Conservation (phyloP, 1,140 invertebrate species). For the Hydropsyche tenuis region DNA sequence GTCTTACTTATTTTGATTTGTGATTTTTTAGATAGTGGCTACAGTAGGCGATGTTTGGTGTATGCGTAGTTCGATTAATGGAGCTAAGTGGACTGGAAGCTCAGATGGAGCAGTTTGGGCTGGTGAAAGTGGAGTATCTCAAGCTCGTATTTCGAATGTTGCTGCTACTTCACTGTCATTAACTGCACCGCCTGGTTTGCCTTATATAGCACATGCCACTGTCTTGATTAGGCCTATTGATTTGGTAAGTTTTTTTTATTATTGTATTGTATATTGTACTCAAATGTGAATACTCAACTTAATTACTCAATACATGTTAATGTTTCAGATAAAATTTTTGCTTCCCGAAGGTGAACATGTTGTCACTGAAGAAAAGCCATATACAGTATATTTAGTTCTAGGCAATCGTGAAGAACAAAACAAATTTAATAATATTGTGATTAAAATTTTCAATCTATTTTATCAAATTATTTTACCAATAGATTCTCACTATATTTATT, state of each 20-base stretch:
- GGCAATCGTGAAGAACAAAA: conserved; percentile 41
- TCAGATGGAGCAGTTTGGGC: conserved; percentile 30
- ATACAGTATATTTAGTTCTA: conserved; percentile 34
- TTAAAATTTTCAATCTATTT: conserved; percentile 14
- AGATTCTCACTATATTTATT: too few species aligned
- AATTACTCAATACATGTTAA: conserved; percentile 9
- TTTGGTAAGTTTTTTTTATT: conserved; percentile 21
- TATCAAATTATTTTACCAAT: neutral
- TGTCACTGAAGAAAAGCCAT: conserved; percentile 43
- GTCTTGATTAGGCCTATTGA: conserved; percentile 38
- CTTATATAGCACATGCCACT: conserved; percentile 25
- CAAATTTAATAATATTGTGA: conserved; percentile 45
- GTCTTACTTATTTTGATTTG: neutral
- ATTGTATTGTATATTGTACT: too few species aligned
- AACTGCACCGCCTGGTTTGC: neutral
- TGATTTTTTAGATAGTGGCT: conserved; percentile 31
- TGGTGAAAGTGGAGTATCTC: conserved; percentile 23
- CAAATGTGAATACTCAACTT: too few species aligned
- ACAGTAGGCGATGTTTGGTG: conserved; percentile 49
- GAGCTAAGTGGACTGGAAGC: conserved; percentile 23
- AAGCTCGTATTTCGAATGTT: conserved; percentile 33
- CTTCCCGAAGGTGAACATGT: conserved; percentile 20
- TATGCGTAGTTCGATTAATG: conserved; percentile 33
- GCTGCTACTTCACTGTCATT: conserved; percentile 32
- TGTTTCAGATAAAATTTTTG: conserved; percentile 45